phyloP scores from a whole-genome alignment of 1,140 invertebrate genomes.

The Drosophila bocqueti region DNA sequence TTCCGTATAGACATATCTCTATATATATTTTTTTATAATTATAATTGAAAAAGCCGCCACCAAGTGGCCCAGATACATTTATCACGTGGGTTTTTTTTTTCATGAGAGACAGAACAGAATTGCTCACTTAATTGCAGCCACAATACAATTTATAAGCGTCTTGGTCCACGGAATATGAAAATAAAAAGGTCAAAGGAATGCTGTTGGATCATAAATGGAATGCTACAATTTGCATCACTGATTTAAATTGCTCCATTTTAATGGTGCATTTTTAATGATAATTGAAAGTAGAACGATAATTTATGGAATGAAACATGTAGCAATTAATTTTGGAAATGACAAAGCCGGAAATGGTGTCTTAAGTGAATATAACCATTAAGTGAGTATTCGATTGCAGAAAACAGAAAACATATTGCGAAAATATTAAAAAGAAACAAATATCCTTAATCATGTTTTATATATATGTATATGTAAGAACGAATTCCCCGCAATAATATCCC shows the following conservation, averaged over 20 bases:
- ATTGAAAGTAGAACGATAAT: slow-evolving; percentile 18
- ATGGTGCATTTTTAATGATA: slow-evolving; percentile 16
- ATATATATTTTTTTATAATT: slow-evolving; percentile 37
- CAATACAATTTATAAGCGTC: slow-evolving; percentile 64
- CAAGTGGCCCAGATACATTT: slow-evolving; percentile 49
- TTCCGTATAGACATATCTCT: neutral
- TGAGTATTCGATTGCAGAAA: neutral
- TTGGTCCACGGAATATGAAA: slow-evolving; percentile 20
- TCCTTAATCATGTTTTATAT: too few species aligned
- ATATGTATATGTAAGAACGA: too few species aligned
- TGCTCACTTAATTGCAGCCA: slow-evolving; percentile 62
- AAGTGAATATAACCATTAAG: slow-evolving; percentile 1
- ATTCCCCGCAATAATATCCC: neutral
- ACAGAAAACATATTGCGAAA: neutral
- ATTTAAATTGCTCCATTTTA: slow-evolving; percentile 16
- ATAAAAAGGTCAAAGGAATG: slow-evolving; percentile 18
- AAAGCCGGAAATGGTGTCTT: neutral
- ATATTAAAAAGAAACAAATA: too few species aligned
- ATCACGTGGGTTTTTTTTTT: slow-evolving; percentile 57
- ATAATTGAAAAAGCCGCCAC: slow-evolving; percentile 54
- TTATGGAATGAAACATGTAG: neutral
- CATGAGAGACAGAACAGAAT: slow-evolving; percentile 30
- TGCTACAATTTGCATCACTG: slow-evolving; percentile 26
- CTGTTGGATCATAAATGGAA: slow-evolving; percentile 15
- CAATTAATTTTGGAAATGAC: slow-evolving; percentile 2